Evolutionary conservation across 2,113 vertebrate species (phyloP).

Genomic region (Capreolus pygargus): DNA sequence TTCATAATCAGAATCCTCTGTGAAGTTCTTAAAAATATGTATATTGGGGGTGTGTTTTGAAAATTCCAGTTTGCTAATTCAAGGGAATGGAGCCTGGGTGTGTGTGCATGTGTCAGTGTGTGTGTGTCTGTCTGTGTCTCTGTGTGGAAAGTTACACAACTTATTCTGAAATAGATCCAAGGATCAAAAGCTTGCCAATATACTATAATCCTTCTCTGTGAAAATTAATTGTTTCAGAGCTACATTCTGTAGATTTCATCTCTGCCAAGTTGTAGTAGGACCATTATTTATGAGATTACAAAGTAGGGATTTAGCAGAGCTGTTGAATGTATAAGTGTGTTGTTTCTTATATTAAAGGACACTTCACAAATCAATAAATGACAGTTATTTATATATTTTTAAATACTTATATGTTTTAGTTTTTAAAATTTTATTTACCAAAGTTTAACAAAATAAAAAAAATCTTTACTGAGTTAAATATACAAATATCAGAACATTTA

Average conservation of each 20-base stretch:
- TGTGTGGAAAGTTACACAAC: background rate
- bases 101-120: background rate
- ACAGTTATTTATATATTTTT: background rate
- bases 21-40: background rate
- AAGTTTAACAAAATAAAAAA: background rate
- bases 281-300: background rate
- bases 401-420: background rate
- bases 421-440: constrained; percentile 8
- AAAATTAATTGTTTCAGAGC: background rate
- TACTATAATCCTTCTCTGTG: background rate
- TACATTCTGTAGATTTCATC: background rate
- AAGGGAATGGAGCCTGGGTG: background rate
- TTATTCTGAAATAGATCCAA: background rate
- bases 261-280: background rate
- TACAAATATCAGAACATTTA: background rate
- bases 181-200: background rate
- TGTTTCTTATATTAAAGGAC: background rate
- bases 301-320: background rate
- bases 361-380: background rate
- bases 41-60: background rate
- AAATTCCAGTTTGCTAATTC: background rate
- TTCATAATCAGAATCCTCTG: background rate
- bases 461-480: background rate
- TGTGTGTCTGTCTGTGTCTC: background rate
- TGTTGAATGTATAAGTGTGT: background rate